Percentiles rank a stretch among this genome's conserved stretches.
Conservation (phyloP, 2,797 vertebrate species). For the Danio kyathit region DNA sequence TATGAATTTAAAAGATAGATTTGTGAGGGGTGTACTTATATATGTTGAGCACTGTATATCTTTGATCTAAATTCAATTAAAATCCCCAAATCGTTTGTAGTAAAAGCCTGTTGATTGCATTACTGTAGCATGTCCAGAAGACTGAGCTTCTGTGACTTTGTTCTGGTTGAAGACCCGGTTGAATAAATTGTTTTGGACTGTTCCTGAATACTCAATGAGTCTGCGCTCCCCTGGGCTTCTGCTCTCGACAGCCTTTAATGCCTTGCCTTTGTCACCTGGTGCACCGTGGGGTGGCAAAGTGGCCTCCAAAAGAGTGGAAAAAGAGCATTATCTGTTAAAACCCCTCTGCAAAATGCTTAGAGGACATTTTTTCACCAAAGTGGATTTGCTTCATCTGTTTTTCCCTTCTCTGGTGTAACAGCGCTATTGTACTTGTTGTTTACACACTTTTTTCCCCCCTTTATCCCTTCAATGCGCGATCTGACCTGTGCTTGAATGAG, state of each 20-base stretch:
- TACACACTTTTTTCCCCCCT: slow-evolving; percentile 40
- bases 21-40: too few relatives aligned
- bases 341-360: slow-evolving; percentile 60
- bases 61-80: background rate
- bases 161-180: slow-evolving; percentile 27
- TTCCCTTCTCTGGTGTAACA: slow-evolving; percentile 45
- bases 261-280: slow-evolving; percentile 57
- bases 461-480: slow-evolving; percentile 34
- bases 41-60: too few relatives aligned
- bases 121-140: background rate
- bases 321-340: slow-evolving; percentile 58
- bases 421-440: slow-evolving; percentile 58
- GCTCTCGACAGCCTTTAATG: slow-evolving; percentile 53
- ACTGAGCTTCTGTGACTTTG: background rate
- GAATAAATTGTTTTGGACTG: slow-evolving; percentile 49
- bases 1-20: too few relatives aligned
- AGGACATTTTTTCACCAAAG: slow-evolving; percentile 57
- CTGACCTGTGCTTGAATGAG: slow-evolving; percentile 57
- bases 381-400: slow-evolving; percentile 59
- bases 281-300: slow-evolving; percentile 53
- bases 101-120: background rate
- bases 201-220: slow-evolving; percentile 54
- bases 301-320: slow-evolving; percentile 38
- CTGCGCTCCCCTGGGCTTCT: slow-evolving; percentile 47
- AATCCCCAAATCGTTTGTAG: background rate